Evolutionary conservation across 1,140 invertebrate genomes (phyloP).

Genomic region (Cotesia vestalis): DNA sequence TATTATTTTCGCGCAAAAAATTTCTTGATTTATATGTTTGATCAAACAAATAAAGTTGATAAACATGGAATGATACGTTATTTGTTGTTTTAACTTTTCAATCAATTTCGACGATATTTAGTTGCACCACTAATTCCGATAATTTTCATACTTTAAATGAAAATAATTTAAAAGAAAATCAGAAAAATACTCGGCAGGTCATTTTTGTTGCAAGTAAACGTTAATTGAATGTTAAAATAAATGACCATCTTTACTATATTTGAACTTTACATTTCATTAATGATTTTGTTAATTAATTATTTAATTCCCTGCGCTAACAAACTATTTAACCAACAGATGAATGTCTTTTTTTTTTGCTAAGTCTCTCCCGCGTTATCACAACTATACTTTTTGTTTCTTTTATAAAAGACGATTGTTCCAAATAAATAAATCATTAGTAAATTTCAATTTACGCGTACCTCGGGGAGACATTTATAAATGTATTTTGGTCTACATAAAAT

Average conservation of each 20-base stretch:
- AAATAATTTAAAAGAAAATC: background rate
- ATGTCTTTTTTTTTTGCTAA: background rate
- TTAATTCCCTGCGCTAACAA: constrained; percentile 12
- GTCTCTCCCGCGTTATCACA: constrained; percentile 22
- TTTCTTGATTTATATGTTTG: background rate
- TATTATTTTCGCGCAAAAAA: too few species aligned
- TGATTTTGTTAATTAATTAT: background rate
- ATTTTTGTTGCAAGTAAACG: constrained; percentile 3
- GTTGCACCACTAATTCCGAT: constrained; percentile 18
- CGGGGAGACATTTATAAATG: background rate
- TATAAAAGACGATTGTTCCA: constrained; percentile 27
- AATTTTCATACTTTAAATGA: background rate
- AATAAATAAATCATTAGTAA: constrained; percentile 10
- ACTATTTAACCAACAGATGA: background rate
- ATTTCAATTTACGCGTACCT: background rate
- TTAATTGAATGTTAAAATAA: constrained; percentile 6
- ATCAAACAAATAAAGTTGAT: constrained; percentile 14
- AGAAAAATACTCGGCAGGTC: constrained; percentile 1
- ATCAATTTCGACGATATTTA: background rate
- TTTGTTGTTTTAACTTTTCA: background rate
- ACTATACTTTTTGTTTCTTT: constrained; percentile 20
- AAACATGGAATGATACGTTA: constrained; percentile 28
- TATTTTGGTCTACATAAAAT: constrained; percentile 18
- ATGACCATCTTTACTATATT: constrained; percentile 1
- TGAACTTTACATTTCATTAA: constrained; percentile 17